Base-by-base conservation (phyloP, 2,888 invertebrate genomes). In the Leptinotarsa rubiginosa region DNA sequence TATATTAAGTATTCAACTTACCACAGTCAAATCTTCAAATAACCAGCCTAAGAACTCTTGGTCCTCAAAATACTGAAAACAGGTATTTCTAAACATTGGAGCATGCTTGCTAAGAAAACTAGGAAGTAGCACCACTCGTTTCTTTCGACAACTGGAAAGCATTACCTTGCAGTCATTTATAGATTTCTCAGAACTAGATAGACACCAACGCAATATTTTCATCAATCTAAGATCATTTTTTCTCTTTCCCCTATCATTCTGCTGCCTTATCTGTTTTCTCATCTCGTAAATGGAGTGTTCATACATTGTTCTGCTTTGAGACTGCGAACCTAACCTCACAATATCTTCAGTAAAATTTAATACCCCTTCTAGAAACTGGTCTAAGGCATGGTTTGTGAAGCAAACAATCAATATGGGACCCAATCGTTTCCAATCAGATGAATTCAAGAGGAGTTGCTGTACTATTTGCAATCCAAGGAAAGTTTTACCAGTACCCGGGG, bases 401-500 rank as follows among this genome's bases (percentile, higher is more conserved):
- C 95, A 95, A 20, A 96, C 92, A 0, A 96, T 89, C 12, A 96
- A 87, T 85, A 96, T 93, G 1, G 94, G 94, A 3, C 81, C 88
- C 16, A 89, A 78, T 5, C 77, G 72, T 41, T 84, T 84, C 89
- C 89, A 90, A 3, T 77, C 22, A 0, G 78, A 47, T 16, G 79
- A 79, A 84, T 94, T 95, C 74, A 90, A 87, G 1, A 96, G 85
- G 25, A 96, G 84, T 0, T 91, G 90, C 72, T 92, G 89, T 1
- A 93, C 92, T 25, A 97, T 91, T 89, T 94, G 93, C 47, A 95
- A 88, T 0, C 96, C 95, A 76, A 96, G 86, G 85, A 90, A 94
- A 0, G 96, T 95, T 89, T 96, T 96, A 0, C 96, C 96, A 0
- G 96, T 96, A 3, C 96, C 96, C 0, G 96, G 96, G 0, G 96